Evolutionary conservation across 2,797 vertebrate species (phyloP), one percentile per base, ranked within the genome.

Genomic region (Sebastiscus albofasciatus): DNA sequence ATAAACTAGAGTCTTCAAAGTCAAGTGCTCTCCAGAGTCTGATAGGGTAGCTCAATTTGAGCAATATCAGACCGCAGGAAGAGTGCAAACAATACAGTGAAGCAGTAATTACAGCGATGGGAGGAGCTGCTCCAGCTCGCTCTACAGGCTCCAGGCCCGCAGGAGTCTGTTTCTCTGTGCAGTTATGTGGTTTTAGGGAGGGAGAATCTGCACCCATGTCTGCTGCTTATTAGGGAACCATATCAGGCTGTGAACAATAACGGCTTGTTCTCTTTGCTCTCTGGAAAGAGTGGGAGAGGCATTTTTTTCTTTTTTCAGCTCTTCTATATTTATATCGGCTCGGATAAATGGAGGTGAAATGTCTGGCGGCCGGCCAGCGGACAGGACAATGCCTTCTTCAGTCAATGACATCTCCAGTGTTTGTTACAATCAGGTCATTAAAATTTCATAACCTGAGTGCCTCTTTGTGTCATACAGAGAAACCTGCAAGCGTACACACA

Each of bases 361-460:
- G 67, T 65, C 75, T 89, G 89, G 86, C 70, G 0, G 36, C 11
- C 13, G 18, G 87, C 88, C 88, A 90, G 70, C 6, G 11, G 87
- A 72, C 33, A 85, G 84, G 82, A 91, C 87, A 87, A 79, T 81
- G 58, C 69, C 82, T 79, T 82, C 83, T 81, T 60, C 54, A 64
- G 73, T 90, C 92, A 90, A 85, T 92, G 89, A 92, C 89, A 89
- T 77, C 76, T 74, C 71, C 79, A 83, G 94, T 92, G 90, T 92
- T 92, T 77, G 84, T 93, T 93, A 91, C 94, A 85, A 92, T 89
- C 82, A 31, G 82, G 84, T 79, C 89, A 94, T 94, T 93, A 92
- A 94, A 89, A 85, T 92, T 93, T 93, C 75, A 95, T 81, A 79
- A 82, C 78, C 81, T 18, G 72, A 85, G 82, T 75, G 82, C 78